These are phyloP conservation scores for Paramisgurnus dabryanus DNA, from an alignment of 2,113 vertebrate species.

Conservation along the genomic window DNA sequence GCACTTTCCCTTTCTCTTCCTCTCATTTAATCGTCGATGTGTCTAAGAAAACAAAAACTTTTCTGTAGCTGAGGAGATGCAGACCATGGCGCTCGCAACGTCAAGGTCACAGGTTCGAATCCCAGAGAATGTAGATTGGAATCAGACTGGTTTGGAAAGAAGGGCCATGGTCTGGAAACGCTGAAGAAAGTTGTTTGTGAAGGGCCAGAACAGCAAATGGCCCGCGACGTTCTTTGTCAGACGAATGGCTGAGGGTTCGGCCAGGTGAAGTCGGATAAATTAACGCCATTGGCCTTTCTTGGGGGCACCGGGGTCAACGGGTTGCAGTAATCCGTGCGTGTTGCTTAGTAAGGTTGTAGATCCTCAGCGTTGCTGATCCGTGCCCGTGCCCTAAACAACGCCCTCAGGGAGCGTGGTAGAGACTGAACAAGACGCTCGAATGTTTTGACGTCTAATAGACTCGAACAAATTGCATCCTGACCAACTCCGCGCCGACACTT, in stretches of 20 bases:
- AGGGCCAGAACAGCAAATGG: conserved; percentile 21
- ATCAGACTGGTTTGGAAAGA: too few species aligned
- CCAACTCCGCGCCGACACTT: conserved; percentile 19
- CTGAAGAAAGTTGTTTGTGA: conserved; percentile 28
- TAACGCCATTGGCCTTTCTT: conserved; percentile 9
- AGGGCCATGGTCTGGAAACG: background rate
- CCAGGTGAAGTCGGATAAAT: background rate
- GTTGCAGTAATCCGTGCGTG: conserved; percentile 5
- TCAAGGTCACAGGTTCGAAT: too few species aligned
- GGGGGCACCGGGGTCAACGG: conserved; percentile 1
- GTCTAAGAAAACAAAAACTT: conserved; percentile 4
- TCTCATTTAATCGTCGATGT: conserved; percentile 28
- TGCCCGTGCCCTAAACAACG: conserved; percentile 4
- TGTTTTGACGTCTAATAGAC: conserved; percentile 43
- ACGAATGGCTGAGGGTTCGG: background rate
- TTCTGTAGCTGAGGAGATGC: background rate
- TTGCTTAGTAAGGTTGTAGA: background rate
- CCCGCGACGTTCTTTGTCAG: conserved; percentile 20
- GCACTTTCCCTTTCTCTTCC: background rate
- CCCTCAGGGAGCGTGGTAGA: conserved; percentile 18
- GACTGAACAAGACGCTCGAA: background rate
- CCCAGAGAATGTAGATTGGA: too few species aligned
- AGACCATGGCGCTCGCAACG: too few species aligned
- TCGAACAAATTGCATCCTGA: conserved; percentile 38
- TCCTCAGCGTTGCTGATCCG: conserved; percentile 35